Evolutionary conservation across 2,888 invertebrate genomes (phyloP), one percentile per base, ranked within the genome.

Genomic region (Bugula neritina): DNA sequence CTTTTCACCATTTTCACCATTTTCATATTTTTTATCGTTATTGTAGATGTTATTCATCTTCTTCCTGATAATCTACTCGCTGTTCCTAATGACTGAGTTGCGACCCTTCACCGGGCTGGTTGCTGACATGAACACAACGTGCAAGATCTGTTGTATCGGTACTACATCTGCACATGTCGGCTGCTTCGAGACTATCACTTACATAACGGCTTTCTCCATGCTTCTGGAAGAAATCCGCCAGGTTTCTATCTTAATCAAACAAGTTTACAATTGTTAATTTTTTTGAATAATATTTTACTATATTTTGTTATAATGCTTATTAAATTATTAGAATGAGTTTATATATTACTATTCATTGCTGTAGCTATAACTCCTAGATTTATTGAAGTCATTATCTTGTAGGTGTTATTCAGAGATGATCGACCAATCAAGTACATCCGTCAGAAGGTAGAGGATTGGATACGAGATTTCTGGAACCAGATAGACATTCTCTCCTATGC

Each of bases 171-270:
- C 43, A 10, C 43, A 3, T 31, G 10, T 63, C 29, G 63, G 63
- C 5, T 63, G 63, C 31, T 34, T 74, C 1, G 83, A 84, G 73
- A 77, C 77, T 58, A 58, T 81, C 13, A 76, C 79, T 0, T 83
- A 82, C 81, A 77, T 75, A 1, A 83, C 81, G 81, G 77, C 79
- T 10, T 71, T 75, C 35, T 80, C 83, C 21, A 77, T 82, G 77
- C 72, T 79, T 21, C 54, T 81, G 5, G 84, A 84, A 72, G 83
- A 84, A 73, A 17, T 80, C 10, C 73, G 84, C 76, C 83, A 84
- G 80, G 83, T 83, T 54, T 43, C 73, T n/a, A 52, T 10, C 52
- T n/a, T n/a, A n/a, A n/a, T n/a, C n/a, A n/a, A n/a, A n/a, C n/a
- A n/a, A n/a, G n/a, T n/a, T n/a, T n/a, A n/a, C n/a, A n/a, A n/a